Evolutionary conservation across 2,888 invertebrate genomes (phyloP), one percentile per base, ranked within the genome.

Genomic region (Drosophila kokeensis): DNA sequence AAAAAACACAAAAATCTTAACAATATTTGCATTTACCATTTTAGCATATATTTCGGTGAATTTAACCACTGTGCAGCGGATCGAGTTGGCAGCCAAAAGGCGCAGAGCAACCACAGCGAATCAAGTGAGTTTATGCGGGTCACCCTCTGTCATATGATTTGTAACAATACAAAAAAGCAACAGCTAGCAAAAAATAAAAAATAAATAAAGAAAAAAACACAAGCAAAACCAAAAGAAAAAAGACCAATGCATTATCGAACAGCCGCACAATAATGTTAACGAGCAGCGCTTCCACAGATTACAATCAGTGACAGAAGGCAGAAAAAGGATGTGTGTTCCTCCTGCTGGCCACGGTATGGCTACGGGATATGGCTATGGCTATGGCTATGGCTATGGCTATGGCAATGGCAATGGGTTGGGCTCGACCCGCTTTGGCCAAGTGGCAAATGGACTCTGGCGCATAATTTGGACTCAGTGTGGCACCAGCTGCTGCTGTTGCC

Each of bases 251-350:
- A 78, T 80, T 76, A 79, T 76, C 62, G 53, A 54, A 64, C 55
- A 50, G 62, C 66, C 82, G 73, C 76, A 77, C 81, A 86, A 87
- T 83, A 87, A 83, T 87, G 90, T 85, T 90, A 87, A 87, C 87
- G 89, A 87, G 90, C 87, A 65, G 79, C 76, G 72, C 78, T 77
- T 64, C 54, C 49, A 55, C 49, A 77, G 87, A 87, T 87, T 90
- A 88, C 83, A 86, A 87, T 87, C 87, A 87, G 89, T 85, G 87
- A 88, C 87, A 90, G 81, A 90, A 90, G 90, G 90, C 90, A 24
- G 24, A 8, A 60, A 76, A 79, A 79, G 80, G 78, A 78, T 80
- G 63, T 65, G 66, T 59, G 58, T 49, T 71, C 60, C 63, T 79
- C 24, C 49, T 49, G 49, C 49, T 49, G 18, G 27, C 45, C 24